Percentiles rank a stretch among this genome's conserved stretches.
These are phyloP conservation scores for Halichondria panicea DNA, from an alignment of 37 sponge, comb jelly and placozoan genomes.

Conservation along the genomic window DNA sequence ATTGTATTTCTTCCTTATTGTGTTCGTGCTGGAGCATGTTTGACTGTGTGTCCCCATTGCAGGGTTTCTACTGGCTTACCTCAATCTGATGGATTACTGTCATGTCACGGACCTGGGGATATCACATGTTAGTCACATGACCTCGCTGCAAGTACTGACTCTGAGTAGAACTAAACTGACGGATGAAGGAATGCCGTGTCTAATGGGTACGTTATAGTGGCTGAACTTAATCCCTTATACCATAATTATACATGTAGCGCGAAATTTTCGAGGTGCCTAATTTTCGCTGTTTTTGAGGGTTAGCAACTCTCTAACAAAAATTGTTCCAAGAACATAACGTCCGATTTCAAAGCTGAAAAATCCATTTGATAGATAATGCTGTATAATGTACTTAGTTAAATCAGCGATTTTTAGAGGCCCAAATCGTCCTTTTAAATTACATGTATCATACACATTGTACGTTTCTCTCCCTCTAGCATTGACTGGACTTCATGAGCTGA, in stretches of 20 bases:
- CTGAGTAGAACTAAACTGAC: constrained; percentile 58
- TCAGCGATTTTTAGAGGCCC: no score
- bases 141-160: constrained; percentile 26
- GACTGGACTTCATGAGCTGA: constrained; percentile 19
- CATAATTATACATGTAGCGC: no score
- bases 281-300: no score
- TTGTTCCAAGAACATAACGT: no score
- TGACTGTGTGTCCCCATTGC: neutral
- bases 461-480: constrained; percentile 14
- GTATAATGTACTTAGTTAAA: no score
- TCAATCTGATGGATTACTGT: constrained; percentile 49
- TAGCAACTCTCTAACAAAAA: no score
- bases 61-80: constrained; percentile 27
- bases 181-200: constrained; percentile 46
- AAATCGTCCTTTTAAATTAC: no score
- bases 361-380: no score
- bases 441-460: no score
- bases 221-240: no score
- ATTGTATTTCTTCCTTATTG: neutral
- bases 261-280: no score
- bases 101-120: constrained; percentile 52
- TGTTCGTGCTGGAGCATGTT: neutral
- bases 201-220: constrained; percentile 18
- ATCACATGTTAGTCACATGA: constrained; percentile 25
- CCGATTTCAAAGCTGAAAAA: no score